These are phyloP conservation scores for Ceraclea dissimilis DNA, from an alignment of 2,888 invertebrate genomes.

Conservation along the genomic window DNA sequence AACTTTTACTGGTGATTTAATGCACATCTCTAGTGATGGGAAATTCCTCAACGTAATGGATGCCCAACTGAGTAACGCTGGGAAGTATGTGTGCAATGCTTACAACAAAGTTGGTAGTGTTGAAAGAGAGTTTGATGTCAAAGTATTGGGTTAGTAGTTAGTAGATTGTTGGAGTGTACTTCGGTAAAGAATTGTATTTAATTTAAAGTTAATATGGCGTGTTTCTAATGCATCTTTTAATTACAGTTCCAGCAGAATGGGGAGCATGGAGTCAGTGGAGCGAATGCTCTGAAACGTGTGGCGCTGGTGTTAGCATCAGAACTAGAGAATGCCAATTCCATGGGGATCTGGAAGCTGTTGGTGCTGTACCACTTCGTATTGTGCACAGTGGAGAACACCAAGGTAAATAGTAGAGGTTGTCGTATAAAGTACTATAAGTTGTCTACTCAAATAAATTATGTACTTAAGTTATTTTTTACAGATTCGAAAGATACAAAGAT, in stretches of 20 bases:
- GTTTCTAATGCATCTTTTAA: too few species aligned
- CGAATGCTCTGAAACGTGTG: conserved; percentile 44
- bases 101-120: conserved; percentile 46
- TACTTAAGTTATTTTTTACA: too few species aligned
- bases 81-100: conserved; percentile 52
- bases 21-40: conserved; percentile 37
- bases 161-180: too few species aligned
- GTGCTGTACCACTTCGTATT: conserved; percentile 6
- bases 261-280: conserved; percentile 41
- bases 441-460: too few species aligned
- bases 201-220: too few species aligned
- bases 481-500: not conserved
- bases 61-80: conserved; percentile 42
- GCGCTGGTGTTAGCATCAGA: conserved; percentile 38
- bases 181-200: too few species aligned
- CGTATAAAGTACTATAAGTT: too few species aligned
- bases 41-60: conserved; percentile 41
- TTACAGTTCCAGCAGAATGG: conserved; percentile 47
- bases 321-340: conserved; percentile 37
- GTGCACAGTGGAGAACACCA: not conserved
- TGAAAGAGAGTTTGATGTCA: conserved; percentile 37
- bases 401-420: too few species aligned
- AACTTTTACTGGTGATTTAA: conserved; percentile 17
- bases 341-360: conserved; percentile 31
- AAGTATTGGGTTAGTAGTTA: conserved; percentile 33